Base-by-base conservation (phyloP, 1,140 invertebrate genomes). In the Reticulitermes speratus region DNA sequence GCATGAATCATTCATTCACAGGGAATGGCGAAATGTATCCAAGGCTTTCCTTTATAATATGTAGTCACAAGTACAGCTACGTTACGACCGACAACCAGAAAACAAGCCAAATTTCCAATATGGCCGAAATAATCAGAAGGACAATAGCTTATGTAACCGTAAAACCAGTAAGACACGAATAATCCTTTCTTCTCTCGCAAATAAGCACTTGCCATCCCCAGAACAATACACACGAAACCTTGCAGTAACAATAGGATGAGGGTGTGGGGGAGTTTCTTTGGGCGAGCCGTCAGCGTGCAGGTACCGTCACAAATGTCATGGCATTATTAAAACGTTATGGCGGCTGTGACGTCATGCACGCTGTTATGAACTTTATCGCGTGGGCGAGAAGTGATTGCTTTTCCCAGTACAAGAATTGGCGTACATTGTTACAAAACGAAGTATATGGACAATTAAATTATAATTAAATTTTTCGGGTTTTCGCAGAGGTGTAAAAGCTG, bases 161-260 rank as follows among this genome's bases (percentile, higher is more conserved):
- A 5, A 30, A 25, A 75, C 25, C 25, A 65, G 19, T n/a, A 65
- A 8, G 1, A 65, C 59, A 23, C 0, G 25, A 75, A 30, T 25
- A 75, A 75, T 2, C 25, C 65, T 75, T 75, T 14, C 52, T 55
- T 55, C 52, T 21, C 52, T 21, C 65, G 7, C 65, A 16, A 75
- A 75, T 75, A 75, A 25, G 52, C 52, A 55, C 14, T 21, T 21
- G 2, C 65, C n/a, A 30, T 75, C n/a, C 65, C 65, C n/a, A 0
- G n/a, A 75, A 65, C 59, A 65, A 11, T 65, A 65, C 59, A 65
- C 59, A 65, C 59, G 59, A 75, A 75, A 75, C 65, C n/a, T 75
- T 3, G 25, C 65, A 75, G 65, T 14, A 55, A 16, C 52, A 55
- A 55, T 55, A 21, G 14, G 14, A 55, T 55, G 52, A 21, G n/a